phyloP scores from a whole-genome alignment of 2,888 invertebrate genomes.

The Trichopria drosophilae region DNA sequence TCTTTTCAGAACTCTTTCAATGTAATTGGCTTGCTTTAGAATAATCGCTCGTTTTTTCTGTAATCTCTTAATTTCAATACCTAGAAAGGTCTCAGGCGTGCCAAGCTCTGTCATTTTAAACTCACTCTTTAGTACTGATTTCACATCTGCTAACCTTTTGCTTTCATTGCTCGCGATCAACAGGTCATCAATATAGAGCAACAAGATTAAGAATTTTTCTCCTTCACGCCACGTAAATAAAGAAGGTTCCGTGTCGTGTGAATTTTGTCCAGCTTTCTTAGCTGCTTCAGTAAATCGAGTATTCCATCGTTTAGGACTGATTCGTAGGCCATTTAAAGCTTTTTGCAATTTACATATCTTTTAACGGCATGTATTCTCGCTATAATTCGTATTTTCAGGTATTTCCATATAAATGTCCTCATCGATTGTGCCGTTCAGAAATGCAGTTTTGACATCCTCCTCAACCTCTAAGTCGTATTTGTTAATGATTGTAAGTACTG shows the following conservation, averaged over 20 bases:
- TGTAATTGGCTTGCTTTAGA: neutral
- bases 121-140: constrained; percentile 2
- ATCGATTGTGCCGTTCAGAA: no score
- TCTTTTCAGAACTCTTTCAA: neutral
- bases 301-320: constrained; percentile 28
- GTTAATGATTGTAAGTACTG: constrained; percentile 21
- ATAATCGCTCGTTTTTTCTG: neutral
- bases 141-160: constrained; percentile 19
- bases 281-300: no score
- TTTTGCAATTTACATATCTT: constrained; percentile 25
- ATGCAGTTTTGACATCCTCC: no score
- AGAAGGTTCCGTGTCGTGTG: constrained; percentile 22
- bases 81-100: constrained; percentile 10
- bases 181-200: constrained; percentile 22
- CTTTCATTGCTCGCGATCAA: constrained; percentile 20
- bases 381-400: no score
- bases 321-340: constrained; percentile 23
- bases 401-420: no score
- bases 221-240: no score
- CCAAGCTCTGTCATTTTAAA: constrained; percentile 18
- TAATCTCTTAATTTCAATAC: constrained; percentile 1
- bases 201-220: no score
- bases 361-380: constrained; percentile 10
- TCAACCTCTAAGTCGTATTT: no score
- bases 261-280: constrained; percentile 16